A percentile compares a stretch with the other conserved stretches of the same genome.
phyloP scores from a whole-genome alignment of 2,113 vertebrate species.

The Scolopax mira region DNA sequence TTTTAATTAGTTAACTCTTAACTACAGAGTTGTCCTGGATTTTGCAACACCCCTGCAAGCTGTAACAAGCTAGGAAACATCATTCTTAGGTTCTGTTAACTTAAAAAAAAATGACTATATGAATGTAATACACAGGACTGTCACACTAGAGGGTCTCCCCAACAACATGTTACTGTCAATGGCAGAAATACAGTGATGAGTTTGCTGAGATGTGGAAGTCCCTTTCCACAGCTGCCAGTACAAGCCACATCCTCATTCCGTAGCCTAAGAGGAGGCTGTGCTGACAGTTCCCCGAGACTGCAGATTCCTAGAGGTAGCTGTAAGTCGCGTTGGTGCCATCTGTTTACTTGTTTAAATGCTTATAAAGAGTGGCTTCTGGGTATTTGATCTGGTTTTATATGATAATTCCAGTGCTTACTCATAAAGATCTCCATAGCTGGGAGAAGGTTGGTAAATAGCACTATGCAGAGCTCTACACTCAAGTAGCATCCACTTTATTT shows the following conservation, averaged over 20 bases:
- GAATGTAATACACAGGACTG: neutral
- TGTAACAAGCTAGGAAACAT: neutral
- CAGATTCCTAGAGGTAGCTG: neutral
- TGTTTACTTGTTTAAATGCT: conserved; percentile 10
- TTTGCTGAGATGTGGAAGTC: neutral
- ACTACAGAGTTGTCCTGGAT: neutral
- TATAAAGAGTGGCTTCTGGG: neutral
- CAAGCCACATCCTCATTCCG: no score
- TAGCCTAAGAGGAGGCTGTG: neutral
- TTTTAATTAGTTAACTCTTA: neutral
- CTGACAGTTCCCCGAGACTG: neutral
- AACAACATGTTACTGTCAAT: neutral
- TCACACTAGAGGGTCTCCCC: neutral
- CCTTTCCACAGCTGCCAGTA: neutral
- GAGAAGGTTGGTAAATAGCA: neutral
- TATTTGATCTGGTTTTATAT: neutral
- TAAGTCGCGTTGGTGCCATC: neutral
- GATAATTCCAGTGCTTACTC: neutral
- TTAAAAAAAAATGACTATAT: neutral
- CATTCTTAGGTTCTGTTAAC: neutral
- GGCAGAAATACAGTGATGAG: neutral
- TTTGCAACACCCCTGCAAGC: neutral
- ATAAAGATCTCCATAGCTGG: neutral
- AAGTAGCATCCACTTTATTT: neutral
- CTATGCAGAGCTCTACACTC: neutral